Percentiles rank a stretch among this genome's conserved stretches.
phyloP scores from a whole-genome alignment of 2,797 vertebrate genomes.

The Peromyscus nudipes region DNA sequence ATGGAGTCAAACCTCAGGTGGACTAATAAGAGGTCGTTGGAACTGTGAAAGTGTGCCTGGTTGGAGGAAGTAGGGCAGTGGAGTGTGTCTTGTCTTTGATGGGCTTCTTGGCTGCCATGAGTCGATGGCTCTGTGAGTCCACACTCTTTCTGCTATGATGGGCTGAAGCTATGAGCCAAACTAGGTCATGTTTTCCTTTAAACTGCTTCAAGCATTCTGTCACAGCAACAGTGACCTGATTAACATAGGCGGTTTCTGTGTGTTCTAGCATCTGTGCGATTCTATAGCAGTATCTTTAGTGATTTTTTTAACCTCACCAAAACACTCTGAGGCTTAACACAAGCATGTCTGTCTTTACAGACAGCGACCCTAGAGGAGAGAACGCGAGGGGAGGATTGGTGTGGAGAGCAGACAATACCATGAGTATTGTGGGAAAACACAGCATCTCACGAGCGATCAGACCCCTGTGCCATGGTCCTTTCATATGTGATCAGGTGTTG shows the following conservation, averaged over 20 bases:
- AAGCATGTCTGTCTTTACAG: not conserved
- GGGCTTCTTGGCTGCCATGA: not conserved
- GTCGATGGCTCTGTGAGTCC: not conserved
- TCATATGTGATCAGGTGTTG: not conserved
- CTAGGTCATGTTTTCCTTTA: too few species aligned
- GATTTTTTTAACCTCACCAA: not conserved
- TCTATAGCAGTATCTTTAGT: not conserved
- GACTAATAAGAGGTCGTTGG: not conserved
- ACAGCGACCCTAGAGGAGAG: not conserved
- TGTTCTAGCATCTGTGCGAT: not conserved
- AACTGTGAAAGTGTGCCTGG: not conserved
- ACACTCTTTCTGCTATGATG: not conserved
- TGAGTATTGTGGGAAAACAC: too few species aligned
- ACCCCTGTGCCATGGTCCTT: accelerated
- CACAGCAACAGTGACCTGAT: not conserved
- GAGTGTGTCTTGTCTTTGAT: not conserved
- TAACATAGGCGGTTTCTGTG: not conserved
- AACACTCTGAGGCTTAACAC: not conserved
- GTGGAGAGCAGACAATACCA: accelerated
- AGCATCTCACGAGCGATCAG: accelerated
- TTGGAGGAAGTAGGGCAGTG: not conserved
- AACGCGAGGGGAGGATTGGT: not conserved
- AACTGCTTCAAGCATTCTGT: not conserved
- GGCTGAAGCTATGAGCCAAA: not conserved
- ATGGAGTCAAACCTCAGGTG: not conserved